Evolutionary conservation across 2,797 vertebrate species (phyloP).

Genomic region (Cetoscarus ocellatus): DNA sequence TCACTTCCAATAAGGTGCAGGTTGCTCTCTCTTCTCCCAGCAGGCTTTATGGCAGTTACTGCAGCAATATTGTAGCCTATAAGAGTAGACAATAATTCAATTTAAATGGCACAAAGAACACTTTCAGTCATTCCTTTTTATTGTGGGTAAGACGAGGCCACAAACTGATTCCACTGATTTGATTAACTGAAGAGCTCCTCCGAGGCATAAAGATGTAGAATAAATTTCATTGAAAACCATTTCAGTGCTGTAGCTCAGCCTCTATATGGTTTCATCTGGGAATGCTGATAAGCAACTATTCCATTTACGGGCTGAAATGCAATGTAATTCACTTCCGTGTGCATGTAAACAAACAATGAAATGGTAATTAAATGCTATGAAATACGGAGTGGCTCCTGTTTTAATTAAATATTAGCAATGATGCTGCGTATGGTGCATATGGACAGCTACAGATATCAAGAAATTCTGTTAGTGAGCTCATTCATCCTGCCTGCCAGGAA

Average conservation of each 20-base stretch:
- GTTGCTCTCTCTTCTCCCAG: neutral
- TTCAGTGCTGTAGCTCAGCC: constrained; percentile 51
- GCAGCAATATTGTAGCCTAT: neutral
- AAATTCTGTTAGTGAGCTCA: constrained; percentile 54
- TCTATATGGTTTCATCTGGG: constrained; percentile 62
- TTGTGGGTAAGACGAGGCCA: constrained; percentile 56
- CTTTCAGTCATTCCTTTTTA: constrained; percentile 75
- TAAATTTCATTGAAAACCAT: constrained; percentile 72
- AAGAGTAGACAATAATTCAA: constrained; percentile 56
- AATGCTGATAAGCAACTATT: constrained; percentile 75
- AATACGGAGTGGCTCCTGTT: constrained; percentile 64
- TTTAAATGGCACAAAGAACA: constrained; percentile 64
- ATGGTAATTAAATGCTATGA: constrained; percentile 77
- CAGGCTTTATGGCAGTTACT: neutral
- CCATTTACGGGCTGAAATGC: constrained; percentile 62
- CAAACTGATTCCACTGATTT: constrained; percentile 77
- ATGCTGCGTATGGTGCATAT: constrained; percentile 50
- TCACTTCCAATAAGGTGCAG: neutral
- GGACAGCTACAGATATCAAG: constrained; percentile 58
- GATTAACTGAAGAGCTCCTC: constrained; percentile 77
- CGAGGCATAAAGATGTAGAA: constrained; percentile 67
- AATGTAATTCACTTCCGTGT: constrained; percentile 75
- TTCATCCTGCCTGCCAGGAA: constrained; percentile 75
- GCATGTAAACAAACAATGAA: constrained; percentile 75
- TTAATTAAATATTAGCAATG: constrained; percentile 68